phyloP scores from a whole-genome alignment of 2,888 invertebrate species.

The Zygothrica quintamaculata region DNA sequence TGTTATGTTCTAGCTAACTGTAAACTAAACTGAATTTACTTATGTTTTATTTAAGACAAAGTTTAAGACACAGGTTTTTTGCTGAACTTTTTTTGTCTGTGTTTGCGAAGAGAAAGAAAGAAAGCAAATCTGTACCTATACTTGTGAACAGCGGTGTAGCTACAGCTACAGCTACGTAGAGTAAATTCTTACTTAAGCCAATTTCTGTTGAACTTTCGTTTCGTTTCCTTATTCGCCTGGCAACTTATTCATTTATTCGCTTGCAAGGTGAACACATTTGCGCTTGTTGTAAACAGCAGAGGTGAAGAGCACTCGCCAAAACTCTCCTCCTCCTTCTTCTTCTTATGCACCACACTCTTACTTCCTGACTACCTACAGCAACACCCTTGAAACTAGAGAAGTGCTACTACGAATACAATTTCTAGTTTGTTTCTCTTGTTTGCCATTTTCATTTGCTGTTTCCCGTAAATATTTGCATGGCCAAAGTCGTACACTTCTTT shows the following conservation, averaged over 20 bases:
- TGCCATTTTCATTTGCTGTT: conserved; percentile 41
- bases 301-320: conserved; percentile 7
- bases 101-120: too few species aligned
- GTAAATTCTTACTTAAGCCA: conserved; percentile 1
- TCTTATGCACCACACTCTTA: neutral
- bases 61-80: too few species aligned
- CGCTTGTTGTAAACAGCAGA: conserved; percentile 10
- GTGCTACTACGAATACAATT: conserved; percentile 28
- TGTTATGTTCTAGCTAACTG: too few species aligned
- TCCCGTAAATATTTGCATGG: conserved; percentile 29
- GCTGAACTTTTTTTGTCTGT: too few species aligned
- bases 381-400: conserved; percentile 13
- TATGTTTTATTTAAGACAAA: too few species aligned
- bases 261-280: conserved; percentile 15
- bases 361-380: neutral
- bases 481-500: conserved; percentile 15
- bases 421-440: conserved; percentile 37
- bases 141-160: neutral
- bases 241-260: conserved; percentile 14
- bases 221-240: neutral
- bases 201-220: neutral
- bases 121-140: neutral
- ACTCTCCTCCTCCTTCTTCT: neutral
- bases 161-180: too few species aligned
- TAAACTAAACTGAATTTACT: too few species aligned